Conservation (phyloP, 1,140 invertebrate genomes). For the Aphis craccivora region DNA sequence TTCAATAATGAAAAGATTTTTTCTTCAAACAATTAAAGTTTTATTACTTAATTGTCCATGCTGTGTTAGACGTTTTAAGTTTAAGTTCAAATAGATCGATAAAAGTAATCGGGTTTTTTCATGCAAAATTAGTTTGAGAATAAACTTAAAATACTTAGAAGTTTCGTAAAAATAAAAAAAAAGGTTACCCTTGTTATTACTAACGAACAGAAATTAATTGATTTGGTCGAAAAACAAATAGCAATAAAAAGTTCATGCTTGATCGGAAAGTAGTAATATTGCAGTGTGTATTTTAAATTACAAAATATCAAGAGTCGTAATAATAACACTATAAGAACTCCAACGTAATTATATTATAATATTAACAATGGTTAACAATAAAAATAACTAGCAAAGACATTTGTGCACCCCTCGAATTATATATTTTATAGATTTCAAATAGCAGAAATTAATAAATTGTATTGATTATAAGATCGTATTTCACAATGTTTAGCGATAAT, state of each 20-base stretch:
- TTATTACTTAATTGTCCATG: not conserved
- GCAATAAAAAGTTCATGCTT: slow-evolving; percentile 15
- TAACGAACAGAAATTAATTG: slow-evolving; percentile 25
- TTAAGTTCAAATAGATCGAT: slow-evolving; percentile 16
- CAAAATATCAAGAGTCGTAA: not conserved
- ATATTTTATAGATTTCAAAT: not conserved
- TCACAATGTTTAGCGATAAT: not conserved
- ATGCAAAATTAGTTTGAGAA: slow-evolving; percentile 9
- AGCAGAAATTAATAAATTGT: not conserved
- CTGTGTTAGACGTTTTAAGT: not conserved
- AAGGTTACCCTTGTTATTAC: not conserved
- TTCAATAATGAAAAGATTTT: slow-evolving; percentile 14
- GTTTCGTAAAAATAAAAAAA: not conserved
- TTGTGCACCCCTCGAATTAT: not conserved
- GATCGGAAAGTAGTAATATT: slow-evolving; percentile 10
- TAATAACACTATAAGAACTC: not conserved
- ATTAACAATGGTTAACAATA: not conserved
- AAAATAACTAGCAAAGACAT: not conserved
- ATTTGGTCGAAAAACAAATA: slow-evolving; percentile 1
- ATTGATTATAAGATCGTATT: not conserved
- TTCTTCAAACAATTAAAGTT: slow-evolving; percentile 22
- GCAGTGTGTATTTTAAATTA: not conserved
- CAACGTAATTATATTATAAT: not conserved
- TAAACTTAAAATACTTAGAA: not conserved
- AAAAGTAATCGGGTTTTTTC: slow-evolving; percentile 22